A percentile compares a stretch with the other conserved stretches of the same genome.
Conservation (phyloP, 2,888 invertebrate species). For the Rhingia rostrata region DNA sequence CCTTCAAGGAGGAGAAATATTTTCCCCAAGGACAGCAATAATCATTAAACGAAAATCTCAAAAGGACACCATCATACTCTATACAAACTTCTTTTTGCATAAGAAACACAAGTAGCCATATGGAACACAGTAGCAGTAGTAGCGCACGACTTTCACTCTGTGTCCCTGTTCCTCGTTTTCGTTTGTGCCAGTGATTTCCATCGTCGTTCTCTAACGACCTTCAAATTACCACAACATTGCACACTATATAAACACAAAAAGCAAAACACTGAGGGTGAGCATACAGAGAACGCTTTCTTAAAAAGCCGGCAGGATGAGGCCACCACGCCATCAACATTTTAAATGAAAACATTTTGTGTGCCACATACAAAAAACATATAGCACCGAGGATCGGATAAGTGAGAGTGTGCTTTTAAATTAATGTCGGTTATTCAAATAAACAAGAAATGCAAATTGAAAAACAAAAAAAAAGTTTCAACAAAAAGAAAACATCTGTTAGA, state of each 20-base stretch:
- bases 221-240: constrained; percentile 68
- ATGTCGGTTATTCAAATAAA: constrained; percentile 67
- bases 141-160: constrained; percentile 39
- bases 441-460: constrained; percentile 63
- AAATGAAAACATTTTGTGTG: constrained; percentile 43
- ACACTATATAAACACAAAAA: constrained; percentile 8
- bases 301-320: neutral
- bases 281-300: neutral
- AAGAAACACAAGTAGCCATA: constrained; percentile 12
- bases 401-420: constrained; percentile 62
- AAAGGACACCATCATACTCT: constrained; percentile 50
- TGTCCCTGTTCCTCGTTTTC: constrained; percentile 51
- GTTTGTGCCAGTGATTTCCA: constrained; percentile 64
- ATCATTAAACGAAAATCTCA: constrained; percentile 63
- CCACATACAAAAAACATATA: neutral
- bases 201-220: constrained; percentile 68
- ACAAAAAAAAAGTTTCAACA: constrained; percentile 36
- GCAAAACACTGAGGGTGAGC: constrained; percentile 20
- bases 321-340: constrained; percentile 13
- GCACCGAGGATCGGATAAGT: constrained; percentile 28
- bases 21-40: constrained; percentile 61
- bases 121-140: constrained; percentile 11
- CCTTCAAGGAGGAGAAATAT: constrained; percentile 27
- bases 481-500: constrained; percentile 55
- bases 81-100: constrained; percentile 49